Evolutionary conservation across 1,140 invertebrate species (phyloP).

Genomic region (Drosophila triauraria): DNA sequence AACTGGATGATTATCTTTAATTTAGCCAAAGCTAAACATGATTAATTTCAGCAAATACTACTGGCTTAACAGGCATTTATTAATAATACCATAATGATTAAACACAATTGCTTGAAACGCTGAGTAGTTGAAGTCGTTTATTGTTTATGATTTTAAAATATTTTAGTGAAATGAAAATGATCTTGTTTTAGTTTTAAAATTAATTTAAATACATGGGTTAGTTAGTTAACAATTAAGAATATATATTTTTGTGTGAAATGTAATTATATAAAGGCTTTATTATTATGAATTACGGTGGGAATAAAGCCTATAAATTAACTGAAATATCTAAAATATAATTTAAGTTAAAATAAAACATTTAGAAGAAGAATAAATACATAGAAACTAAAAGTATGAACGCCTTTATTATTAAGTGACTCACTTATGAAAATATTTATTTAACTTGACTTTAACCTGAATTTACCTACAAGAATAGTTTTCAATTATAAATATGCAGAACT

Average conservation of each 20-base stretch:
- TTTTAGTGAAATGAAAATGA: neutral
- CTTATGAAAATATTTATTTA: neutral
- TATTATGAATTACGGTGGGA: neutral
- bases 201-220: no score
- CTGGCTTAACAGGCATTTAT: neutral
- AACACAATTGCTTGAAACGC: neutral
- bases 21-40: neutral
- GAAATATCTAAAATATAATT: neutral
- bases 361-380: neutral
- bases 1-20: slow-evolving; percentile 6
- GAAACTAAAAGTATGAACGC: no score
- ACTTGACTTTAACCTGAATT: neutral
- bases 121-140: neutral
- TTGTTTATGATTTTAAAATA: neutral
- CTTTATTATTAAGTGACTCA: neutral
- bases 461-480: neutral
- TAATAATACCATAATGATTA: neutral
- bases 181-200: neutral
- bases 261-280: no score
- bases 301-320: neutral
- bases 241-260: no score
- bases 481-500: neutral
- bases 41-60: slow-evolving; percentile 2
- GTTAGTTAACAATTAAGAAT: neutral
- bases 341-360: neutral